Evolutionary conservation across 2,888 invertebrate species (phyloP).

Genomic region (Apoda limacodes): DNA sequence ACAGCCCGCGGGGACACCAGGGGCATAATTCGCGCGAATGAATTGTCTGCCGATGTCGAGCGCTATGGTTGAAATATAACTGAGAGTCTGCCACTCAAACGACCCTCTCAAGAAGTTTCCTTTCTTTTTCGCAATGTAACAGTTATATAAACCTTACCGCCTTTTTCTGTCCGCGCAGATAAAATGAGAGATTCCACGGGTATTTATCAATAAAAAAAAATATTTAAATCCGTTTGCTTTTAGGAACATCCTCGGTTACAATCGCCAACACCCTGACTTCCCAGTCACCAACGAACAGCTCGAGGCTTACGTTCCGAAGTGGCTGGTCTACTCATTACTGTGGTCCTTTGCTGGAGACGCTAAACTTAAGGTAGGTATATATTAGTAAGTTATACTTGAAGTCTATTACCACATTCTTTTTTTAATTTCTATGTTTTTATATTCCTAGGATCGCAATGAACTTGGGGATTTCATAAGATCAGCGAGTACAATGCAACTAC

Average conservation of each 20-base stretch:
- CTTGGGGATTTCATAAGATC: slow-evolving; percentile 96
- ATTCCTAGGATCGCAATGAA: slow-evolving; percentile 80
- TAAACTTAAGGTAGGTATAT: slow-evolving; percentile 84
- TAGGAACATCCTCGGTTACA: slow-evolving; percentile 92
- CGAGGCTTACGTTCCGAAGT: slow-evolving; percentile 94
- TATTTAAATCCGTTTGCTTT: slow-evolving; percentile 7
- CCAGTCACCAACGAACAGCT: slow-evolving; percentile 92
- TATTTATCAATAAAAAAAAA: not conserved
- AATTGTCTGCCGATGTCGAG: too few species aligned
- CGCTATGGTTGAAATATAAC: too few species aligned
- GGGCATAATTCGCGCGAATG: too few species aligned
- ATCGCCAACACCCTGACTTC: slow-evolving; percentile 94
- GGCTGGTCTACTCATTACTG: slow-evolving; percentile 90
- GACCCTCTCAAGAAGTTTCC: too few species aligned
- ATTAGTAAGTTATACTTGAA: not conserved
- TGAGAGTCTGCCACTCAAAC: slow-evolving; percentile 1
- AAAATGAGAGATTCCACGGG: too few species aligned
- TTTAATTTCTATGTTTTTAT: slow-evolving; percentile 4
- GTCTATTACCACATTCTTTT: too few species aligned
- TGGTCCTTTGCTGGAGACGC: slow-evolving; percentile 99
- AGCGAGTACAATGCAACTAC: slow-evolving; percentile 93
- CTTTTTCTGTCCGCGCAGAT: too few species aligned
- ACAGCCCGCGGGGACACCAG: too few species aligned
- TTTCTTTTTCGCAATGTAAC: too few species aligned
- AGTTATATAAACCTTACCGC: too few species aligned